Evolutionary conservation across 2,797 vertebrate species (phyloP).

Genomic region (Jordanella pulchra): DNA sequence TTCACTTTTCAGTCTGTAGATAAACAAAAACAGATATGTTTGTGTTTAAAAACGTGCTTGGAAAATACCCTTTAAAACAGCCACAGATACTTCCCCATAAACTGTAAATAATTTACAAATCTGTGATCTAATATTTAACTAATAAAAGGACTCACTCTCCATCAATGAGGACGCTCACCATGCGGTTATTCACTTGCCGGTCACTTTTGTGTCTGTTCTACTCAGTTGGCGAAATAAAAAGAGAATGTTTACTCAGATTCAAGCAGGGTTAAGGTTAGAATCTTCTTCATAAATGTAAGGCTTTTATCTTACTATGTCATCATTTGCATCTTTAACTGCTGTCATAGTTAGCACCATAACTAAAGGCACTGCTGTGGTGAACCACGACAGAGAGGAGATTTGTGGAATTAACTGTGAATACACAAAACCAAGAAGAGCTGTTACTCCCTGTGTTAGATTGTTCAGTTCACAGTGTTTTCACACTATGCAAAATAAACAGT

Average conservation of each 20-base stretch:
- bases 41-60: background rate
- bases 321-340: conserved; percentile 27
- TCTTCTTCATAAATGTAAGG: background rate
- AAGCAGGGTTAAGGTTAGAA: background rate
- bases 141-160: conserved; percentile 83
- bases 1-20: conserved; percentile 82
- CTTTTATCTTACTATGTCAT: conserved; percentile 31
- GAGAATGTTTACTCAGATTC: background rate
- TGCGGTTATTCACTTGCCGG: conserved; percentile 91
- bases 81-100: background rate
- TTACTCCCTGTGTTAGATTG: background rate
- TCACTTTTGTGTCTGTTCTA: conserved; percentile 91
- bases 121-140: background rate
- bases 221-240: conserved; percentile 37
- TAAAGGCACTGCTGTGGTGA: conserved; percentile 33
- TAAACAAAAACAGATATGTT: background rate
- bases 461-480: background rate
- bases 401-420: conserved; percentile 34
- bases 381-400: conserved; percentile 35
- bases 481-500: background rate
- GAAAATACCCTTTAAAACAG: background rate
- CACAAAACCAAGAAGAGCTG: background rate
- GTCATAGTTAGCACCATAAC: conserved; percentile 26
- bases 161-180: conserved; percentile 83
- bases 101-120: background rate